Evolutionary conservation across 2,888 invertebrate genomes (phyloP).

Genomic region (Napeogenes inachia): DNA sequence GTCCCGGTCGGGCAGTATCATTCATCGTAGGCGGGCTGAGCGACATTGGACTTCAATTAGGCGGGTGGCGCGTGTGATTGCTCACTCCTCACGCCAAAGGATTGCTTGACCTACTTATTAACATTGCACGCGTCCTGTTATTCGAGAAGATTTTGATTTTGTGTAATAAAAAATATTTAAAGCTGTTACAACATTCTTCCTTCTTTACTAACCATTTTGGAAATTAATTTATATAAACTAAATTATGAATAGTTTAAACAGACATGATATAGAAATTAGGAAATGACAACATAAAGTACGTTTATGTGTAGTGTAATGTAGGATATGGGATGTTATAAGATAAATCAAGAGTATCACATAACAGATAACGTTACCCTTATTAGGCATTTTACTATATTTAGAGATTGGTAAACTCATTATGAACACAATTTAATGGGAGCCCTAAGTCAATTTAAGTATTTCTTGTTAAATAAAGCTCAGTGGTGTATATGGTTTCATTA

Average conservation of each 20-base stretch:
- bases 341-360: conserved; percentile 9
- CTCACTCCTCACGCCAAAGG: conserved; percentile 68
- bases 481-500: conserved; percentile 22
- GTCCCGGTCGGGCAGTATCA: conserved; percentile 66
- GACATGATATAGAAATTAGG: not conserved
- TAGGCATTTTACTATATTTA: conserved; percentile 16
- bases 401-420: conserved; percentile 25
- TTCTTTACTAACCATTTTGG: too few relatives aligned
- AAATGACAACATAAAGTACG: not conserved
- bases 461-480: conserved; percentile 17
- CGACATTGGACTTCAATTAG: conserved; percentile 78
- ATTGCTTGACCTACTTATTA: conserved; percentile 75
- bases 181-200: too few relatives aligned
- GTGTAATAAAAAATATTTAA: not conserved
- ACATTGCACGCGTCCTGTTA: conserved; percentile 54
- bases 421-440: conserved; percentile 23
- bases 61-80: conserved; percentile 71
- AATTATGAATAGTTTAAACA: not conserved
- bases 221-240: not conserved
- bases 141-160: conserved; percentile 40
- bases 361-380: conserved; percentile 26
- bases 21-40: conserved; percentile 72
- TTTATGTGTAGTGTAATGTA: too few relatives aligned
- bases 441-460: conserved; percentile 22
- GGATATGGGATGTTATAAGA: not conserved